Conservation (phyloP, 1,140 invertebrate genomes). For the Bombus polaris region DNA sequence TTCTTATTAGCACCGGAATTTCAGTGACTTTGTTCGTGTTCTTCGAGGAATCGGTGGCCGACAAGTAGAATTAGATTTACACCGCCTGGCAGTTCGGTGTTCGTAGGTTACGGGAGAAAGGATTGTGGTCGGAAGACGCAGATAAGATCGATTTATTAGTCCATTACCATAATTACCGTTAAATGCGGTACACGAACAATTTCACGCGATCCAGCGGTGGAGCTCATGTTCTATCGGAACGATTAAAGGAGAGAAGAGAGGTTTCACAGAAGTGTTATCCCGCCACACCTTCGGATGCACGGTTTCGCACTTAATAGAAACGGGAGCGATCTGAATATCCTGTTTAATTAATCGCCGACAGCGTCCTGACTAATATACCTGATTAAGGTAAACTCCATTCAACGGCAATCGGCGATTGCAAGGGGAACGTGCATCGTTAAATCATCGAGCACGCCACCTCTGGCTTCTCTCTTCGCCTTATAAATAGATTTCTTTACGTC, state of each 20-base stretch:
- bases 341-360: constrained; percentile 55
- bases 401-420: background rate
- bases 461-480: background rate
- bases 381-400: constrained; percentile 25
- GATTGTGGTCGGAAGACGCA: background rate
- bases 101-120: background rate
- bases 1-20: background rate
- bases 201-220: constrained; percentile 18
- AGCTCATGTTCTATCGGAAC: constrained; percentile 47
- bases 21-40: background rate
- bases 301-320: constrained; percentile 52
- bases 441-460: constrained; percentile 6
- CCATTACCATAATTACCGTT: constrained; percentile 56
- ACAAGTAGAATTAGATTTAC: background rate
- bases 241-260: constrained; percentile 28
- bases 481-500: background rate
- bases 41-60: background rate
- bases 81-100: background rate
- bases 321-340: constrained; percentile 20
- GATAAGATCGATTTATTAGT: constrained; percentile 50
- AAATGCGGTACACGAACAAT: constrained; percentile 35
- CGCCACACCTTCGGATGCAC: background rate
- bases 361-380: constrained; percentile 48
- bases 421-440: background rate
- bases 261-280: background rate